phyloP scores from a whole-genome alignment of 2,113 vertebrate genomes.

The Heloderma charlesbogerti region DNA sequence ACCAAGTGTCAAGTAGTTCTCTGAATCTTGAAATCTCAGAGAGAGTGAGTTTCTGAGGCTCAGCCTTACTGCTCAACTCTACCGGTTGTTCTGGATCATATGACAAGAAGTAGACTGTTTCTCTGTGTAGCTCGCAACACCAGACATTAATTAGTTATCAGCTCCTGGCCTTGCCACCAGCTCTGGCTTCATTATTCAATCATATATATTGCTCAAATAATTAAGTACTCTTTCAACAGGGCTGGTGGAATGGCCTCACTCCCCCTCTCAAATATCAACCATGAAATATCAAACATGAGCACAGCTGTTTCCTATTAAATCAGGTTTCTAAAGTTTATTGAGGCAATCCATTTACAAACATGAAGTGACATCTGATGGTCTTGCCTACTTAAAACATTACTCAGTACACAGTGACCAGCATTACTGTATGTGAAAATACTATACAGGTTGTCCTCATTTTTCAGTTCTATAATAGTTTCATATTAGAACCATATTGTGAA shows the following conservation, averaged over 20 bases:
- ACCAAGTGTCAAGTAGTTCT: neutral
- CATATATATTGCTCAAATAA: no score
- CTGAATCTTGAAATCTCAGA: neutral
- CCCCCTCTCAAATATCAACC: no score
- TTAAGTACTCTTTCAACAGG: no score
- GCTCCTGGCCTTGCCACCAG: neutral
- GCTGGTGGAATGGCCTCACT: no score
- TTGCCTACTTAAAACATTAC: no score
- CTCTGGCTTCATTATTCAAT: no score
- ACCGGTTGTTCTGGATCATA: neutral
- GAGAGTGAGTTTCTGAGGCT: neutral
- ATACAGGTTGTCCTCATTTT: neutral
- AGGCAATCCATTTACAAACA: no score
- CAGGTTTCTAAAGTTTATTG: no score
- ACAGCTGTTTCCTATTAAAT: no score
- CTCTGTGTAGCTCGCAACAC: neutral
- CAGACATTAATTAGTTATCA: neutral
- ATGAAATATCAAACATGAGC: no score
- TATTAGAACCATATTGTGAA: neutral
- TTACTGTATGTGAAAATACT: neutral
- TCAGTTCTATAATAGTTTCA: neutral
- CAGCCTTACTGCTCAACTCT: neutral
- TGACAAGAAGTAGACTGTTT: neutral
- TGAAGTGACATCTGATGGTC: no score
- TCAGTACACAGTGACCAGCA: neutral